Conservation (phyloP, 1,140 invertebrate species). For the Mya arenaria region DNA sequence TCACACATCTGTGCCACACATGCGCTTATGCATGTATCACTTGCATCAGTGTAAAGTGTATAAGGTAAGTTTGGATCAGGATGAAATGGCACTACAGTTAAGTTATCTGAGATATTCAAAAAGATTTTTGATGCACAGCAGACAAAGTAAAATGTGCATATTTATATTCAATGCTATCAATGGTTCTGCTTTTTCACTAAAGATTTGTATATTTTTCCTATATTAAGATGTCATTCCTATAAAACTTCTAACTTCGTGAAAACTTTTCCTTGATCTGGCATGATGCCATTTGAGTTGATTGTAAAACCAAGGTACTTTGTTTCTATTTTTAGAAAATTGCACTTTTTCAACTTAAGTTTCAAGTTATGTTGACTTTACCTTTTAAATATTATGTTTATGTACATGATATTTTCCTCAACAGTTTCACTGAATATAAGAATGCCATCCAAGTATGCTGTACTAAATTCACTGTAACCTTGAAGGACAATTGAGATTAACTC, state of each 20-base stretch:
- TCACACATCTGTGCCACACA: slow-evolving; percentile 15
- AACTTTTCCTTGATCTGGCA: slow-evolving; percentile 1
- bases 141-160: slow-evolving; percentile 32
- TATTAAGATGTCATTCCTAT: slow-evolving; percentile 60
- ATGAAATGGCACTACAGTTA: slow-evolving; percentile 19
- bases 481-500: slow-evolving; percentile 64
- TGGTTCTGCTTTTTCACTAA: slow-evolving; percentile 41
- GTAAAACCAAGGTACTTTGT: slow-evolving; percentile 28
- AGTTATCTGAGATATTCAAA: slow-evolving; percentile 32
- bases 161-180: slow-evolving; percentile 53
- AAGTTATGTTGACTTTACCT: slow-evolving; percentile 1
- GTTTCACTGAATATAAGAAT: slow-evolving; percentile 52
- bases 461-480: slow-evolving; percentile 45
- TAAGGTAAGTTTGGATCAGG: slow-evolving; percentile 27
- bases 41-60: slow-evolving; percentile 50
- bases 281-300: not conserved
- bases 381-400: not conserved
- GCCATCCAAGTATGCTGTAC: slow-evolving; percentile 57
- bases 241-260: slow-evolving; percentile 34
- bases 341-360: slow-evolving; percentile 56
- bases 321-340: slow-evolving; percentile 6
- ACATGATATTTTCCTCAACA: not conserved
- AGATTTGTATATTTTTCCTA: slow-evolving; percentile 58
- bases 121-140: slow-evolving; percentile 26
- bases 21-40: slow-evolving; percentile 1